phyloP scores from a whole-genome alignment of 2,888 invertebrate species.

The Tillus elongatus region DNA sequence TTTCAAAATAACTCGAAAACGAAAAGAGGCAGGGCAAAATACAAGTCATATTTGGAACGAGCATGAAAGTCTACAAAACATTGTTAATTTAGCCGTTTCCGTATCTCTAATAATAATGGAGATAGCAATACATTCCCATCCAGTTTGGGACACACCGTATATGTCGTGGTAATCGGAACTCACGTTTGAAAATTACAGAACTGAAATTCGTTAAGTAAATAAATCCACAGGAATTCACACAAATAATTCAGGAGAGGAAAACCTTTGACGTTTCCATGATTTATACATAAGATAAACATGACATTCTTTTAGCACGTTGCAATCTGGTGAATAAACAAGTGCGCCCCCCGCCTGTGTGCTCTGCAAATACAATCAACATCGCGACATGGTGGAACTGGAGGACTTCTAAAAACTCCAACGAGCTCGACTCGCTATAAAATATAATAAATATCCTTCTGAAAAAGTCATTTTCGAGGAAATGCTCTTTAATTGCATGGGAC shows the following conservation, averaged over 20 bases:
- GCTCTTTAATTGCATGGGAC: constrained; percentile 15
- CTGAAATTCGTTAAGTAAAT: not conserved
- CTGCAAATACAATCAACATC: not conserved
- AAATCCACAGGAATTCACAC: constrained; percentile 1
- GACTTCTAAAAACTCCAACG: too few species aligned
- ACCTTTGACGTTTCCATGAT: constrained; percentile 20
- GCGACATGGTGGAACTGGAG: too few species aligned
- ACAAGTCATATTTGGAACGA: too few species aligned
- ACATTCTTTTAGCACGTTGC: constrained; percentile 16
- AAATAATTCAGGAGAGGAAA: constrained; percentile 7
- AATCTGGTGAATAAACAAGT: constrained; percentile 20
- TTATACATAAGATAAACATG: constrained; percentile 24
- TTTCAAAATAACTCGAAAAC: too few species aligned
- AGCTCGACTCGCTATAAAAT: not conserved
- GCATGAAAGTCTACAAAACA: too few species aligned
- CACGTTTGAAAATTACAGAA: constrained; percentile 1
- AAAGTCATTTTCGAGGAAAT: constrained; percentile 11
- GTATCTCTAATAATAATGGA: too few species aligned
- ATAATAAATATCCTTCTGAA: constrained; percentile 3
- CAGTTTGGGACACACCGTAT: too few species aligned
- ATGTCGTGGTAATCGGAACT: too few species aligned
- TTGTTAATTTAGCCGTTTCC: too few species aligned
- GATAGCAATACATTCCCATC: too few species aligned
- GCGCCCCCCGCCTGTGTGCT: too few species aligned
- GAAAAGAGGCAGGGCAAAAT: too few species aligned